A percentile compares a stretch with the other conserved stretches of the same genome.
phyloP scores from a whole-genome alignment of 2,888 invertebrate genomes.

The Monoplex corrugatus region DNA sequence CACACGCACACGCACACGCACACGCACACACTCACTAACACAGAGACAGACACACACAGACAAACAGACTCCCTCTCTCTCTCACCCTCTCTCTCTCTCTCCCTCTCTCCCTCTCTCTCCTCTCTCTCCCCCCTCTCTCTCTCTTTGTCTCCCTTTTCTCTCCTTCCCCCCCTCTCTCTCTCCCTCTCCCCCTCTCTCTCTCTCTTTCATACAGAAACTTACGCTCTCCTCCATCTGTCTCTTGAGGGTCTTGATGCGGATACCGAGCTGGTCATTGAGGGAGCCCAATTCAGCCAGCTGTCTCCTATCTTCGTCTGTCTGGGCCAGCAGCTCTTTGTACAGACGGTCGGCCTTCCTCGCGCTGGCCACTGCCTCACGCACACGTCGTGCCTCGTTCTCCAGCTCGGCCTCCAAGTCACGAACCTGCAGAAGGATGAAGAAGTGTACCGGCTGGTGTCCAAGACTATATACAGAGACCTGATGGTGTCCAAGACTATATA shows the following conservation, averaged over 20 bases:
- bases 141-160: not conserved
- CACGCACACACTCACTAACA: not conserved
- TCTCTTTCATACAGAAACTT: constrained; percentile 66
- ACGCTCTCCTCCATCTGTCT: constrained; percentile 81
- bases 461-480: too few species aligned
- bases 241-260: constrained; percentile 79
- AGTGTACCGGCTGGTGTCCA: too few species aligned
- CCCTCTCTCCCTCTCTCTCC: not conserved
- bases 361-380: constrained; percentile 76
- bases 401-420: constrained; percentile 81
- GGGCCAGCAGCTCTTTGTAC: constrained; percentile 76
- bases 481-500: too few species aligned
- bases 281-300: constrained; percentile 76
- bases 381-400: constrained; percentile 79
- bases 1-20: not conserved
- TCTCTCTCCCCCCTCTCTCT: not conserved
- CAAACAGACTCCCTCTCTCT: not conserved
- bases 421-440: constrained; percentile 70
- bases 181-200: not conserved
- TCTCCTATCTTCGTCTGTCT: constrained; percentile 79
- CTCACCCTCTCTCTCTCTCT: too few species aligned
- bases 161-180: not conserved
- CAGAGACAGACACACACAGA: not conserved
- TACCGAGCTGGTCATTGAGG: constrained; percentile 75
- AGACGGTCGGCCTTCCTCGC: constrained; percentile 79